These are phyloP conservation scores for Myodes glareolus DNA, from an alignment of 2,113 vertebrate genomes.

Conservation along the genomic window DNA sequence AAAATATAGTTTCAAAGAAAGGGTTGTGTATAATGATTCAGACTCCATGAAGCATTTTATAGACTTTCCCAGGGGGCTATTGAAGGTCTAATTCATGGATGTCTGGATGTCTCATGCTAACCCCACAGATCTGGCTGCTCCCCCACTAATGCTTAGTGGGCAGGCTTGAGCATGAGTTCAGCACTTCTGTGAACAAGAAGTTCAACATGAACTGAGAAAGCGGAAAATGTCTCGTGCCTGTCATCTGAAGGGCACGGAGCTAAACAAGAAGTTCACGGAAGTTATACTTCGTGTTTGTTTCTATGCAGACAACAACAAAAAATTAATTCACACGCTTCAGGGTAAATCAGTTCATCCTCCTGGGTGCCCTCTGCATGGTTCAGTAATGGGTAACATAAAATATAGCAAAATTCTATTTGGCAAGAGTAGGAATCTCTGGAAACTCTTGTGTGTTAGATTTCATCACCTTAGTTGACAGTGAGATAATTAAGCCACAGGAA, in stretches of 20 bases:
- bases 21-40: not conserved
- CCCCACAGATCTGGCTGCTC: conserved; percentile 38
- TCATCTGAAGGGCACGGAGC: conserved; percentile 27
- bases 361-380: not conserved
- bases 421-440: conserved; percentile 7
- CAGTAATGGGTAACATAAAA: not conserved
- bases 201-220: conserved; percentile 56
- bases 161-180: conserved; percentile 44
- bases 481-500: not conserved
- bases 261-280: conserved; percentile 56
- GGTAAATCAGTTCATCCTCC: not conserved
- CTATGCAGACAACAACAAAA: not conserved
- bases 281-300: not conserved
- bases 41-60: conserved; percentile 1
- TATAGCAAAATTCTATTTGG: not conserved
- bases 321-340: not conserved
- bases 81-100: conserved; percentile 6
- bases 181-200: conserved; percentile 73
- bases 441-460: not conserved
- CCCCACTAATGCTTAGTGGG: conserved; percentile 29
- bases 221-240: conserved; percentile 12
- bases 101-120: not conserved
- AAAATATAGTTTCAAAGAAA: not conserved
- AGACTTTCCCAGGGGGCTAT: conserved; percentile 13
- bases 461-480: not conserved